These are phyloP conservation scores for Heliocidaris tuberculata DNA, from an alignment of 35 echinoderm and acorn worm species.

Conservation along the genomic window DNA sequence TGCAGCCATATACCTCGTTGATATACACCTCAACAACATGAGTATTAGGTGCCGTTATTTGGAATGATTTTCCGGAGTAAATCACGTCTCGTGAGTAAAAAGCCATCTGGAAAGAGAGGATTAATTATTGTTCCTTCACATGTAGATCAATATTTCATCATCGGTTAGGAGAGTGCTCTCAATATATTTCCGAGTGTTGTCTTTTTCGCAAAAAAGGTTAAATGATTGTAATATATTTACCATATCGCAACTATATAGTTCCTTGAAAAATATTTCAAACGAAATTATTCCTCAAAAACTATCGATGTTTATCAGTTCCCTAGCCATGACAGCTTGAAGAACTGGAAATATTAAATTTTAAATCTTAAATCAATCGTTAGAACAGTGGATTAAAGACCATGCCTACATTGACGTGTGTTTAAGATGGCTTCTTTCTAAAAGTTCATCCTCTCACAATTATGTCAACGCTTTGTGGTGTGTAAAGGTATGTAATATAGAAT, in stretches of 20 bases:
- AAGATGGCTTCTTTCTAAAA: background rate
- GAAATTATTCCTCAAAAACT: background rate
- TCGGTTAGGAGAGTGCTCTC: background rate
- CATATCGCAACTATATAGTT: background rate
- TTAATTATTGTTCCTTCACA: background rate
- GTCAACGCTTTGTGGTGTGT: background rate
- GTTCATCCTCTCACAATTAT: background rate
- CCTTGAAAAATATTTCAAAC: background rate
- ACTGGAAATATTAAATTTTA: background rate
- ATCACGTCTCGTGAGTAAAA: too few relatives aligned
- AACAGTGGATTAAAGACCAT: background rate
- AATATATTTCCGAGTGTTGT: background rate
- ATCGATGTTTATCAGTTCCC: background rate
- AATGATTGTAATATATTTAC: background rate
- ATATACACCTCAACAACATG: background rate
- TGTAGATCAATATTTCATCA: background rate
- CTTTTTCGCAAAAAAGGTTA: background rate
- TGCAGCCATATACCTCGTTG: background rate
- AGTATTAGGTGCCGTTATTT: too few relatives aligned
- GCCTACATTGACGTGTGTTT: background rate
- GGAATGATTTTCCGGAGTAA: too few relatives aligned
- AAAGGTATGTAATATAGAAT: background rate
- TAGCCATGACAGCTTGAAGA: background rate
- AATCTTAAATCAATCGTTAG: background rate
- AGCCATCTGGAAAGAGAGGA: background rate